phyloP scores from a whole-genome alignment of 2,113 vertebrate species.

The Rhizomys pruinosus region DNA sequence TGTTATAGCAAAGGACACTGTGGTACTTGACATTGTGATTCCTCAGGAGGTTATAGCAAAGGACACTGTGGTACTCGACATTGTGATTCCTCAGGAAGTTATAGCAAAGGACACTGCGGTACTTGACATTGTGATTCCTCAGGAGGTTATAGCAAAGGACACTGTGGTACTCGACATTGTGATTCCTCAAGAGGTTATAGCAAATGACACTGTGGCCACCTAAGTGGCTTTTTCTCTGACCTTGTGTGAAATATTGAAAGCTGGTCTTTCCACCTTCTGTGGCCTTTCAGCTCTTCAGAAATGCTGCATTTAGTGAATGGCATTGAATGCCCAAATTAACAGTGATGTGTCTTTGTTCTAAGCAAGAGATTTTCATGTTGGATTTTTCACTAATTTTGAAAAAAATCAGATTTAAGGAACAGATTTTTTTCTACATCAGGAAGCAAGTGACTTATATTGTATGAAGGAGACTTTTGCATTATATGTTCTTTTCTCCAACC shows the following conservation, averaged over 20 bases:
- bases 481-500: constrained; percentile 31
- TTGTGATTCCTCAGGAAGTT: constrained; percentile 15
- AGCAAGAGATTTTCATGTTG: constrained; percentile 41
- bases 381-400: constrained; percentile 10
- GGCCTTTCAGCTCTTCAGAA: constrained; percentile 27
- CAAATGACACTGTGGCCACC: background rate
- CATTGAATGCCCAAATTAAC: background rate
- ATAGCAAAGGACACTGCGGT: background rate
- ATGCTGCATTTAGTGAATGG: constrained; percentile 1
- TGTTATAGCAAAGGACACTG: background rate
- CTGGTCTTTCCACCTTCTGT: background rate
- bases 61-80: background rate
- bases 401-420: constrained; percentile 19
- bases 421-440: constrained; percentile 27
- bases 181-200: constrained; percentile 27
- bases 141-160: constrained; percentile 1
- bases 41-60: background rate
- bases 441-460: constrained; percentile 38
- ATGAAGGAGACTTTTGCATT: constrained; percentile 32
- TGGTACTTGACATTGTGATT: constrained; percentile 33
- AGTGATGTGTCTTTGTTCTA: constrained; percentile 15
- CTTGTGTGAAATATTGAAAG: background rate
- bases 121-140: constrained; percentile 24
- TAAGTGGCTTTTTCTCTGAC: constrained; percentile 31
- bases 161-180: background rate